Evolutionary conservation across 1,140 invertebrate genomes (phyloP), one percentile per base, ranked within the genome.

Genomic region (Acromyrmex charruanus): DNA sequence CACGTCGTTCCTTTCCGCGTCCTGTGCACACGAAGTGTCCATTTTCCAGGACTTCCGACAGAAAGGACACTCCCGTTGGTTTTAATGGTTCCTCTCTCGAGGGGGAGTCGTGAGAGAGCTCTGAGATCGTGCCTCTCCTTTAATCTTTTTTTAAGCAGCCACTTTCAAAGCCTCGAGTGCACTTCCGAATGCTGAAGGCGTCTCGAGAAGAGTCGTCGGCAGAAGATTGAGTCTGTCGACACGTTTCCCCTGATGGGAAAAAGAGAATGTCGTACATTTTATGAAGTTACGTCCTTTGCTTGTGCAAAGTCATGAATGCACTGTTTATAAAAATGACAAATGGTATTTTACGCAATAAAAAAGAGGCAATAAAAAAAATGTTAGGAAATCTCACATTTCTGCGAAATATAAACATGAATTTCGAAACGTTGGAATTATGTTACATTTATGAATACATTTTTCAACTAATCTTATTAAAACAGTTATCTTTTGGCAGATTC

Each of bases 1-100:
- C 61, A 66, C 86, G 69, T 89, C 77, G 80, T 84, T 59, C 77
- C 79, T 63, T 72, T 80, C 75, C 80, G 80, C 59, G 75, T 82
- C 53, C 81, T 69, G 81, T 81, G 85, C 85, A 91, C 82, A 90
- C 79, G 61, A 14, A 82, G 87, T 80, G 80, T 92, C 89, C 87
- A 75, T 85, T 92, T 88, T 91, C 63, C 74, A 59, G 51, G 81
- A 93, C 92, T 92, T 92, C 91, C 92, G 92, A 89, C 88, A 89
- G 91, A 90, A 92, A 86, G 86, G 88, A 89, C 90, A 87, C 88
- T 90, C 86, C 44, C 75, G 71, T 74, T 65, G 51, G 39, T 49
- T 69, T 92, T 92, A 92, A 91, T 92, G 91, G 91, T 49, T 65
- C 72, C 82, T 88, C 77, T 63, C 9, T 59, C 66, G 79, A 16